Conservation (phyloP, 2,888 invertebrate genomes). For the Terebella lapidaria region DNA sequence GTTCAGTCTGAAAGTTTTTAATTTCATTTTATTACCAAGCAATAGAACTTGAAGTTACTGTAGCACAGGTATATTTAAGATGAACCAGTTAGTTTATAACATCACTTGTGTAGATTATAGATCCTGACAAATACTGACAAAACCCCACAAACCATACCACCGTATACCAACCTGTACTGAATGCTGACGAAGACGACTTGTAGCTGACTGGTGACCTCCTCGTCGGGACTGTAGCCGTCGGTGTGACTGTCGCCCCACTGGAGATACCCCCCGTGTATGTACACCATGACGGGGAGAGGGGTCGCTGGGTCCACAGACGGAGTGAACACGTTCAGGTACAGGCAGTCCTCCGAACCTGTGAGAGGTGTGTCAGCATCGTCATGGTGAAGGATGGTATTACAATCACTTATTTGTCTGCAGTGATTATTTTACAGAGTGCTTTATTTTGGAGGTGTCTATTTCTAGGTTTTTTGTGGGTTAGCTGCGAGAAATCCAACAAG, state of each 20-base stretch:
- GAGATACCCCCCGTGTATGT: constrained; percentile 21
- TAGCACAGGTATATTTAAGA: too few relatives aligned
- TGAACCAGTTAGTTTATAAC: too few relatives aligned
- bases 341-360: constrained; percentile 21
- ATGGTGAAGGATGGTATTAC: too few relatives aligned
- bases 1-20: constrained; percentile 57
- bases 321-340: constrained; percentile 23
- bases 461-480: too few relatives aligned
- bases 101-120: too few relatives aligned
- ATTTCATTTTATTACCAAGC: not conserved
- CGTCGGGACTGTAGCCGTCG: constrained; percentile 1
- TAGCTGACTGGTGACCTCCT: not conserved
- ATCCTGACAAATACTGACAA: too few relatives aligned
- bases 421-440: too few relatives aligned
- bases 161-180: constrained; percentile 9
- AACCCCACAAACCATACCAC: too few relatives aligned
- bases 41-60: not conserved
- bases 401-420: too few relatives aligned
- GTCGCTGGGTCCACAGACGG: constrained; percentile 4
- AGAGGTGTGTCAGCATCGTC: not conserved
- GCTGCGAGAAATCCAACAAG: too few relatives aligned
- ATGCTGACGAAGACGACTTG: constrained; percentile 9
- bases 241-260: constrained; percentile 4
- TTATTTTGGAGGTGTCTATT: too few relatives aligned
- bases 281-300: constrained; percentile 21